Evolutionary conservation across 2,113 vertebrate species (phyloP).

Genomic region (Caloenas nicobarica): DNA sequence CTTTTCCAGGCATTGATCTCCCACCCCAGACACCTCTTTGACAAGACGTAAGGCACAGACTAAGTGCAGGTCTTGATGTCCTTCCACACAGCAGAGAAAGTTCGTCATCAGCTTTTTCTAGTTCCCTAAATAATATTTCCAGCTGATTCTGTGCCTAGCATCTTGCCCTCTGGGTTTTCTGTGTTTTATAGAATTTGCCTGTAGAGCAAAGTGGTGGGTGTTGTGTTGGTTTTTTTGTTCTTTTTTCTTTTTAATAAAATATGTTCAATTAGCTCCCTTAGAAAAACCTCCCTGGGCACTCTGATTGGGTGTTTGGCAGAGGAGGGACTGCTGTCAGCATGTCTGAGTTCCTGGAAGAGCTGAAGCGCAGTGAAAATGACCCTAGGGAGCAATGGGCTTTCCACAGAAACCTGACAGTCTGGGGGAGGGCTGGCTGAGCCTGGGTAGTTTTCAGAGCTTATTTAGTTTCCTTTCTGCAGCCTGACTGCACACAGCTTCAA

Average conservation of each 20-base stretch:
- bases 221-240: no score
- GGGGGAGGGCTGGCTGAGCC: not conserved
- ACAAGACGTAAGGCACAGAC: not conserved
- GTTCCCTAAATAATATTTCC: not conserved
- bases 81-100: not conserved
- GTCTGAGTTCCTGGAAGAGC: slow-evolving; percentile 66
- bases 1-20: not conserved
- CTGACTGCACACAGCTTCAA: not conserved
- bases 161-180: not conserved
- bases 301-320: slow-evolving; percentile 32
- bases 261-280: slow-evolving; percentile 27
- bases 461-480: slow-evolving; percentile 9
- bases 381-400: slow-evolving; percentile 52
- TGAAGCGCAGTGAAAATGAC: slow-evolving; percentile 44
- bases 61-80: not conserved
- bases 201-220: not conserved
- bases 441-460: not conserved
- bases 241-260: not conserved
- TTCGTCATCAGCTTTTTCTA: not conserved
- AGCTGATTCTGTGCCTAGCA: not conserved
- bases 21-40: not conserved
- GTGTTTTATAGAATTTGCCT: not conserved
- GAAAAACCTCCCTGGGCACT: not conserved
- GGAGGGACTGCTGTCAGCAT: slow-evolving; percentile 47
- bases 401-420: slow-evolving; percentile 11